Percentiles rank a stretch among this genome's conserved stretches.
These are phyloP conservation scores for Unio pictorum DNA, from an alignment of 2,888 invertebrate species.

Conservation along the genomic window DNA sequence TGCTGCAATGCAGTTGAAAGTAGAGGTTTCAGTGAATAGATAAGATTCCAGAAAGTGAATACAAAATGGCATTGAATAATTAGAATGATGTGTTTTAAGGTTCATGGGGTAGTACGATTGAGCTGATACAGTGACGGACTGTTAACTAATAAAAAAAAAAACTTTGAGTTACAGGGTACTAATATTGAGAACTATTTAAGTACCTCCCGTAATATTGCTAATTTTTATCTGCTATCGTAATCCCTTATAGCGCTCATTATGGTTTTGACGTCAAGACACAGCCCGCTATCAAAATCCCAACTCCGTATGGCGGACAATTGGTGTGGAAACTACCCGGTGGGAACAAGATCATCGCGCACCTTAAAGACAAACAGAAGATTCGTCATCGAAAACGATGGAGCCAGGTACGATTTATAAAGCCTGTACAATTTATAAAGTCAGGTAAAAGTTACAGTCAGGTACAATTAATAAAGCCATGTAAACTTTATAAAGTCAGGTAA, in stretches of 20 bases:
- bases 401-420: conserved; percentile 75
- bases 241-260: conserved; percentile 38
- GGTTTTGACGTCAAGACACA: conserved; percentile 33
- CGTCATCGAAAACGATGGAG: conserved; percentile 94
- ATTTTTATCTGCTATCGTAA: not conserved
- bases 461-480: conserved; percentile 4
- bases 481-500: no score
- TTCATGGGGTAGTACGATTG: no score
- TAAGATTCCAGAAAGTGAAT: no score
- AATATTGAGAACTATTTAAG: not conserved
- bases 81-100: no score
- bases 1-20: no score
- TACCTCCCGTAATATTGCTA: not conserved
- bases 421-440: no score
- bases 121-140: not conserved
- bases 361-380: conserved; percentile 91
- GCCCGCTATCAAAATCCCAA: conserved; percentile 77
- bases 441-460: conserved; percentile 75
- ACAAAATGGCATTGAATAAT: no score
- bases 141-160: not conserved
- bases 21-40: no score
- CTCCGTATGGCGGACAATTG: conserved; percentile 89
- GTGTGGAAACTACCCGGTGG: conserved; percentile 89
- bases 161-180: not conserved
- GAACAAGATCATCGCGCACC: conserved; percentile 86